Conservation (phyloP, 2,888 invertebrate genomes). For the Imbricaverruca yamaguchii region DNA sequence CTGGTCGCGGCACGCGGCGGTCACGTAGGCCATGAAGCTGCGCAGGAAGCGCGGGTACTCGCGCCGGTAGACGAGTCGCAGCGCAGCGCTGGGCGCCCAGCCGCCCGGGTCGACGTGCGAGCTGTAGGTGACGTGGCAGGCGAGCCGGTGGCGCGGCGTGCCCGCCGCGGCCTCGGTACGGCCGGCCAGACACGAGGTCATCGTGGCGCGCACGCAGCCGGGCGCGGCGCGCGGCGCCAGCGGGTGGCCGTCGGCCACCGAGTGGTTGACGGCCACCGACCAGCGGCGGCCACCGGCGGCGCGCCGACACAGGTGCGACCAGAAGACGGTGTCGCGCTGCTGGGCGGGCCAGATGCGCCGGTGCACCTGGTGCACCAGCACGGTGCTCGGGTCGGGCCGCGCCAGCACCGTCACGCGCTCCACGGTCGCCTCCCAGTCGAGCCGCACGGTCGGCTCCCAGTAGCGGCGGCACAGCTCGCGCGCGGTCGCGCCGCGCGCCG, state of each 20-base stretch:
- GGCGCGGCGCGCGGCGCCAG: not conserved
- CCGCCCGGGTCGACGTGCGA: constrained; percentile 91
- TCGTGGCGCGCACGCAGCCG: not conserved
- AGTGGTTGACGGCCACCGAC: constrained; percentile 48
- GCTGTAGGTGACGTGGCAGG: constrained; percentile 43
- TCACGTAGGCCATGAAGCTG: constrained; percentile 92
- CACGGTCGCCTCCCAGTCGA: constrained; percentile 95
- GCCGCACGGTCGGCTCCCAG: constrained; percentile 83
- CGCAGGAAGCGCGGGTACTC: constrained; percentile 99
- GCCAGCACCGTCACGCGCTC: constrained; percentile 92
- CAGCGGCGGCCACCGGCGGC: constrained; percentile 39
- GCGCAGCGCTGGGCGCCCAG: constrained; percentile 96
- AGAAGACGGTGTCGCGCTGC: constrained; percentile 95
- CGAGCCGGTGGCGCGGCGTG: constrained; percentile 50
- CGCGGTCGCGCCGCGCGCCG: constrained; percentile 93
- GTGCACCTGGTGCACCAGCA: constrained; percentile 84
- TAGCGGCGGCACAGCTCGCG: constrained; percentile 97
- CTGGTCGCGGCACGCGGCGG: constrained; percentile 83
- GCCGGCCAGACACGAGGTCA: not conserved
- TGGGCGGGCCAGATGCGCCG: constrained; percentile 99
- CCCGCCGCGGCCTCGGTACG: constrained; percentile 40
- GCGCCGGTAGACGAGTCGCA: constrained; percentile 94
- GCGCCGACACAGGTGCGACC: constrained; percentile 83
- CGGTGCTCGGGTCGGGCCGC: constrained; percentile 75
- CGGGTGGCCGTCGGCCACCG: constrained; percentile 36